phyloP scores from a whole-genome alignment of 2,888 invertebrate species.

The Tipula helvola region DNA sequence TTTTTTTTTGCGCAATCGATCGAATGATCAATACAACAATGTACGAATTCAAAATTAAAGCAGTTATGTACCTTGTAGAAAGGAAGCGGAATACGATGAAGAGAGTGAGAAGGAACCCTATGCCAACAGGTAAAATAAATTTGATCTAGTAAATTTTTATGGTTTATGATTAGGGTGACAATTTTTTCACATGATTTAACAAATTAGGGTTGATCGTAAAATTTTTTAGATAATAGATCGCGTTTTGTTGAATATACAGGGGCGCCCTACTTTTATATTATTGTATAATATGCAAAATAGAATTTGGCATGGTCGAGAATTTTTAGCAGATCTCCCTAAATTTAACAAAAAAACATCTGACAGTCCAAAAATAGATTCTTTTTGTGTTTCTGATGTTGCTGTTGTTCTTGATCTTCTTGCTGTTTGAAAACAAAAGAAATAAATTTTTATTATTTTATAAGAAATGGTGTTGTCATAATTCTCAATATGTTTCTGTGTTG shows the following conservation, averaged over 20 bases:
- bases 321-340: background rate
- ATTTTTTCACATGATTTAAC: background rate
- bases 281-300: background rate
- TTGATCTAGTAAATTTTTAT: background rate
- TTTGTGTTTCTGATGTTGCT: background rate
- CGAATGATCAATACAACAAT: background rate
- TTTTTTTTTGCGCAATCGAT: background rate
- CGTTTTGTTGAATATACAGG: background rate
- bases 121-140: background rate
- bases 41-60: background rate
- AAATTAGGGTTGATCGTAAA: background rate
- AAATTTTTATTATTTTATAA: background rate
- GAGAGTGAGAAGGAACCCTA: background rate
- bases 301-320: background rate
- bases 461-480: background rate
- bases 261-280: background rate
- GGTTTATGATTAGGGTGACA: background rate
- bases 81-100: background rate
- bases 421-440: background rate
- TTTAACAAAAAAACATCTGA: background rate
- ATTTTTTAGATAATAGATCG: background rate
- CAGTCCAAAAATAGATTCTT: background rate
- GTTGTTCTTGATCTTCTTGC: background rate
- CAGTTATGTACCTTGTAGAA: background rate
- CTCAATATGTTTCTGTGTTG: slow-evolving; percentile 4